Percentiles rank a stretch among this genome's conserved stretches.
These are phyloP conservation scores for Sardinella longiceps DNA, from an alignment of 2,797 vertebrate species.

Conservation along the genomic window DNA sequence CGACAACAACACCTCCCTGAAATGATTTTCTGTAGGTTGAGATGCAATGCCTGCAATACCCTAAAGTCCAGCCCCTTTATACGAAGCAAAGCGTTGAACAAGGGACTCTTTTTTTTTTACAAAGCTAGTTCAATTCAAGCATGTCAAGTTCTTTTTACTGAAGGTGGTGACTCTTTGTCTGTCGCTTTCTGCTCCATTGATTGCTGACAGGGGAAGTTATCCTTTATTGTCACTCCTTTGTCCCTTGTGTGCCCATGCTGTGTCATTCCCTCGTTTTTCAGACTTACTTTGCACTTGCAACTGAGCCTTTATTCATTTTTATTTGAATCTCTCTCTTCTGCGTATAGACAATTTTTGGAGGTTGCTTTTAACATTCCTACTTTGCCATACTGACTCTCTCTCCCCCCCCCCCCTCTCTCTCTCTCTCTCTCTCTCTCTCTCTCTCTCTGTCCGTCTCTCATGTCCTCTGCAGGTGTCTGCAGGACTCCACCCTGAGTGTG, in stretches of 20 bases:
- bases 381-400: background rate
- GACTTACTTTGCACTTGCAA: background rate
- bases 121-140: background rate
- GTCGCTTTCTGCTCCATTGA: background rate
- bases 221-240: background rate
- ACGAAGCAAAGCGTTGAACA: too few species aligned
- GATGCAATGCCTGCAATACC: too few species aligned
- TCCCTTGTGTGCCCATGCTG: background rate
- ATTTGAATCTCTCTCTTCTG: background rate
- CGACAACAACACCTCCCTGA: too few species aligned
- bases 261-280: too few species aligned
- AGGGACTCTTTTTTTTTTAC: too few species aligned
- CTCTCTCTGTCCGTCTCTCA: background rate
- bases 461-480: slow-evolving; percentile 62
- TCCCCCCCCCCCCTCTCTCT: too few species aligned
- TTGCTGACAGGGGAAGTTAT: background rate
- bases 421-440: background rate
- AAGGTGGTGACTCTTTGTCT: background rate
- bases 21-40: too few species aligned
- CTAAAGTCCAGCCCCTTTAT: too few species aligned
- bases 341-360: too few species aligned
- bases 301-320: background rate
- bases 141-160: background rate
- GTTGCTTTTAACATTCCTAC: background rate
- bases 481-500: slow-evolving; percentile 77